A percentile compares a stretch with the other conserved stretches of the same genome.
phyloP scores from a whole-genome alignment of 1,140 invertebrate genomes.

The Nebria ingens region DNA sequence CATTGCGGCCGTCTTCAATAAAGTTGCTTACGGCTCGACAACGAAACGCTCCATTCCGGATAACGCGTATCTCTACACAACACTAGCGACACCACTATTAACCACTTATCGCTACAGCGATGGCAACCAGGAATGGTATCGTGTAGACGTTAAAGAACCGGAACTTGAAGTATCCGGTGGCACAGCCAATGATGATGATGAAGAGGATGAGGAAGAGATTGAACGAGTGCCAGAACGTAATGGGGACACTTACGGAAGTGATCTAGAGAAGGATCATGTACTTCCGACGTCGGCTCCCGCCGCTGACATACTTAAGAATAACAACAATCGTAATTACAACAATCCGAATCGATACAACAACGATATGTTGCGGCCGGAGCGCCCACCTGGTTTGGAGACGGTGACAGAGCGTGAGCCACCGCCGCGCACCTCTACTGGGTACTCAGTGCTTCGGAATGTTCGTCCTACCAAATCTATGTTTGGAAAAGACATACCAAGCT shows the following conservation, averaged over 20 bases:
- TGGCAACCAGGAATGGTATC: slow-evolving; percentile 29
- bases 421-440: slow-evolving; percentile 18
- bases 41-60: slow-evolving; percentile 55
- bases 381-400: slow-evolving; percentile 14
- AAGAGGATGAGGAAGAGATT: slow-evolving; percentile 17
- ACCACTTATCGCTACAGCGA: slow-evolving; percentile 40
- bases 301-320: slow-evolving; percentile 57
- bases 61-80: slow-evolving; percentile 48
- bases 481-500: slow-evolving; percentile 57
- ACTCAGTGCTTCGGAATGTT: slow-evolving; percentile 36
- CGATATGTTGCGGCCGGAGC: slow-evolving; percentile 29
- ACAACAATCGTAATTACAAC: slow-evolving; percentile 56
- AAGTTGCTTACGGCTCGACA: slow-evolving; percentile 55
- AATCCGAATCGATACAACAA: slow-evolving; percentile 45
- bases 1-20: slow-evolving; percentile 53
- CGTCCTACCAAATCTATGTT: slow-evolving; percentile 41
- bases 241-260: slow-evolving; percentile 41
- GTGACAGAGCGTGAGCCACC: slow-evolving; percentile 29
- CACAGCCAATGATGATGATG: slow-evolving; percentile 13
- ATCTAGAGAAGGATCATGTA: slow-evolving; percentile 54
- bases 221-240: neutral
- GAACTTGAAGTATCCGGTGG: slow-evolving; percentile 10
- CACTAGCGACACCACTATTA: slow-evolving; percentile 46
- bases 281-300: slow-evolving; percentile 58
- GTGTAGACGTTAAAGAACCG: slow-evolving; percentile 28